These are phyloP conservation scores for Menura novaehollandiae DNA, from an alignment of 2,113 vertebrate genomes.

Conservation along the genomic window DNA sequence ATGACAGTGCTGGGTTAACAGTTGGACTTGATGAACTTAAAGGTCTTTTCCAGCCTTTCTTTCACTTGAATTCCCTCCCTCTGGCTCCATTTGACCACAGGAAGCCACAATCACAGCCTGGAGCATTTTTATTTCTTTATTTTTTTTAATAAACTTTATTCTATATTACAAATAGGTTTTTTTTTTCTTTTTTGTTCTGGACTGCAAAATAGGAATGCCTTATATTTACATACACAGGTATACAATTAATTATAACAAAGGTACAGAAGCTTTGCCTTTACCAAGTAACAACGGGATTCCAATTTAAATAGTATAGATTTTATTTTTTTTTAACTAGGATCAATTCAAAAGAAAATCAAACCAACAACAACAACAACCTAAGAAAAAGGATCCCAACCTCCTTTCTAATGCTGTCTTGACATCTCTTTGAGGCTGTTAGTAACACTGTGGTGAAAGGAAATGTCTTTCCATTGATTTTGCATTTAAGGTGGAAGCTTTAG, in stretches of 20 bases:
- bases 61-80: background rate
- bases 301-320: conserved; percentile 81
- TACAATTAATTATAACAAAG: conserved; percentile 99
- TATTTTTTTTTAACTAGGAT: conserved; percentile 66
- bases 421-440: conserved; percentile 85
- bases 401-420: conserved; percentile 67
- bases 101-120: conserved; percentile 17
- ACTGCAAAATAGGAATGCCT: conserved; percentile 99
- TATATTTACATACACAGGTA: conserved; percentile 99
- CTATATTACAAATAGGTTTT: conserved; percentile 99
- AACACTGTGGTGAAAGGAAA: conserved; percentile 92
- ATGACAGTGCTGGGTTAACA: background rate
- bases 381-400: conserved; percentile 69
- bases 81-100: background rate
- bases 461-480: conserved; percentile 73
- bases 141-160: conserved; percentile 99
- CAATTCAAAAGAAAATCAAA: conserved; percentile 69
- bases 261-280: conserved; percentile 99
- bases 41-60: background rate
- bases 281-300: conserved; percentile 95
- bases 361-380: conserved; percentile 68
- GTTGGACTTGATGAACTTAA: background rate
- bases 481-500: conserved; percentile 85
- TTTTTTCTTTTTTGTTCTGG: conserved; percentile 90
- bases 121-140: conserved; percentile 76